These are phyloP conservation scores for Coracias cyanogaster DNA, from an alignment of 2,797 vertebrate genomes.

Conservation along the genomic window DNA sequence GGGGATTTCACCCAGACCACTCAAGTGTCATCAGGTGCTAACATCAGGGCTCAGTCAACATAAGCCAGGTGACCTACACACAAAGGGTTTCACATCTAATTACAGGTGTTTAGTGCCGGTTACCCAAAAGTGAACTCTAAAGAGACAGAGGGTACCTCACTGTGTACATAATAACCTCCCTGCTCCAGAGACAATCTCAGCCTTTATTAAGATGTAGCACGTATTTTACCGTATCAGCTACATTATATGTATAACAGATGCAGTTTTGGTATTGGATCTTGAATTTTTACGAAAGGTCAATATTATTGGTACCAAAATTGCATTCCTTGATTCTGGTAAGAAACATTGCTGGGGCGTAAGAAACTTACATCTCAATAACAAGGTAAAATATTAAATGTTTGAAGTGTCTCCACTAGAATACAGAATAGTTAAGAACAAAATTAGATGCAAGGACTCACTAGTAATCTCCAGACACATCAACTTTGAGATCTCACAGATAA, in stretches of 20 bases:
- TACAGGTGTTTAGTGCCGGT: background rate
- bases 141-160: background rate
- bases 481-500: background rate
- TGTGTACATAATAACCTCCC: background rate
- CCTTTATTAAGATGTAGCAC: background rate
- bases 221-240: background rate
- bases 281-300: background rate
- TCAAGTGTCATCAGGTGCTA: background rate
- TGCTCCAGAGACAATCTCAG: background rate
- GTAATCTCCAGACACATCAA: background rate
- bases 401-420: background rate
- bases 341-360: background rate
- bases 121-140: background rate
- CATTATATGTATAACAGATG: fast-evolving
- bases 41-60: background rate
- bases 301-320: background rate
- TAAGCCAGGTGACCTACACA: background rate
- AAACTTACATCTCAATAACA: background rate
- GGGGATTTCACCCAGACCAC: background rate
- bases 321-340: background rate
- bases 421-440: background rate
- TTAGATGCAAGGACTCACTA: background rate
- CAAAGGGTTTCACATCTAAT: background rate
- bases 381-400: background rate
- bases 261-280: background rate